Evolutionary conservation across 2,113 vertebrate species (phyloP).

Genomic region (Phalacrocorax brasilianus): DNA sequence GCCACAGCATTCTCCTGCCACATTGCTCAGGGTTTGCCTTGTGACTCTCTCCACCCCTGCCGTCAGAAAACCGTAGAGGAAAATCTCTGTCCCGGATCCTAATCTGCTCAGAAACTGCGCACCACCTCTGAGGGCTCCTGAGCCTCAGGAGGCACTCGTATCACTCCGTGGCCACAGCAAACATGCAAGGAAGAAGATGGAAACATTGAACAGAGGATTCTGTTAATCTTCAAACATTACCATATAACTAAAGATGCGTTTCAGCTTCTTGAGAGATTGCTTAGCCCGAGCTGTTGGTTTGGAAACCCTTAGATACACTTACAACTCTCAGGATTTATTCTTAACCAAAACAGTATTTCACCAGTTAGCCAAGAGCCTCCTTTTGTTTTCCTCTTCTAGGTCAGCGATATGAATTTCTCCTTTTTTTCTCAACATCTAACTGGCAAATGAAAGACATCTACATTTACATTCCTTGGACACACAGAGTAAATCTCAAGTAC

Average conservation of each 20-base stretch:
- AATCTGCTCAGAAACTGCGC: fast-evolving
- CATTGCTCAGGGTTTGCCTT: not conserved
- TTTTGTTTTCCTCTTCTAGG: not conserved
- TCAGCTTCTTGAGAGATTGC: not conserved
- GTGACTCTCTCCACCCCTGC: fast-evolving
- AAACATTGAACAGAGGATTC: not conserved
- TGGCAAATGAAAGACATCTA: not conserved
- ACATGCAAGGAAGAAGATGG: fast-evolving
- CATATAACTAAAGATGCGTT: not conserved
- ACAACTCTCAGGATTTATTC: not conserved
- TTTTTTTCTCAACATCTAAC: not conserved
- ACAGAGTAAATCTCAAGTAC: fast-evolving
- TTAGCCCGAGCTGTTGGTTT: not conserved
- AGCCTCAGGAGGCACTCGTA: fast-evolving
- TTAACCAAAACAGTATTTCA: not conserved
- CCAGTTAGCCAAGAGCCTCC: not conserved
- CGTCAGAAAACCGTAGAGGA: not conserved
- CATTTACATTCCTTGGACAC: not conserved
- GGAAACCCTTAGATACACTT: not conserved
- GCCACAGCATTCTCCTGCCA: not conserved
- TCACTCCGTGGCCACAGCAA: fast-evolving
- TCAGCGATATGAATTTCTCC: not conserved
- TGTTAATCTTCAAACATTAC: not conserved
- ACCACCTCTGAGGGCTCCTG: not conserved
- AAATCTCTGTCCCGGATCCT: not conserved